Percentiles rank a stretch among this genome's conserved stretches.
Conservation (phyloP, 2,113 vertebrate genomes). For the Actenoides hombroni region DNA sequence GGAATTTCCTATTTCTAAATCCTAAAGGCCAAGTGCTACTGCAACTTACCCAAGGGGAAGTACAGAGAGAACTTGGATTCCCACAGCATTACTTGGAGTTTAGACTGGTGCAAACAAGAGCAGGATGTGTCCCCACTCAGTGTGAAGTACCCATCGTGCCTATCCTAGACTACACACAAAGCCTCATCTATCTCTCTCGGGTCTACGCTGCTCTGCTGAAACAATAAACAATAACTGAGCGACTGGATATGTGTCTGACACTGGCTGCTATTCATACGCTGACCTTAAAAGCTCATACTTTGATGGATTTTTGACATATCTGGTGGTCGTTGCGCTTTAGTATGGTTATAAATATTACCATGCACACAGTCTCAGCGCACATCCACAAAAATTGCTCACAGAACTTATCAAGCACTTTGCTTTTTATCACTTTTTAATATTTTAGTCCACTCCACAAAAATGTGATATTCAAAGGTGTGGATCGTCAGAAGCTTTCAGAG, state of each 20-base stretch:
- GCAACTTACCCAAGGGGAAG: not conserved
- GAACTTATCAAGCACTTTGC: not conserved
- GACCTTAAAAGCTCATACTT: conserved; percentile 55
- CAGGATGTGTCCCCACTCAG: not conserved
- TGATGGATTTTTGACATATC: conserved; percentile 54
- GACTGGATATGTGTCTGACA: not conserved
- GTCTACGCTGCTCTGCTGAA: not conserved
- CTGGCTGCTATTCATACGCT: conserved; percentile 46
- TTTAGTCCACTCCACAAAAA: not conserved
- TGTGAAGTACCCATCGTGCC: not conserved
- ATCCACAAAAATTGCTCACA: not conserved
- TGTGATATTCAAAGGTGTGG: not conserved
- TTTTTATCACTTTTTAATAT: not conserved
- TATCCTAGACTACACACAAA: conserved; percentile 12
- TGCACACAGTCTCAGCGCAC: not conserved
- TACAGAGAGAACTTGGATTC: conserved; percentile 11
- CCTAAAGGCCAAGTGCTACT: conserved; percentile 3
- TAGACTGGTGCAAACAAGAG: not conserved
- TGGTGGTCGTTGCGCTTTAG: not conserved
- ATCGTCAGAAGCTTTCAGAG: not conserved
- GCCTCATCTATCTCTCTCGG: conserved; percentile 16
- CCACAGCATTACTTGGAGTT: not conserved
- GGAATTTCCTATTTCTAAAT: conserved; percentile 51
- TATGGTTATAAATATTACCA: not conserved
- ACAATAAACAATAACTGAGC: conserved; percentile 58